Base-by-base conservation (phyloP, 2,888 invertebrate genomes). In the Tetramorium bicarinatum region DNA sequence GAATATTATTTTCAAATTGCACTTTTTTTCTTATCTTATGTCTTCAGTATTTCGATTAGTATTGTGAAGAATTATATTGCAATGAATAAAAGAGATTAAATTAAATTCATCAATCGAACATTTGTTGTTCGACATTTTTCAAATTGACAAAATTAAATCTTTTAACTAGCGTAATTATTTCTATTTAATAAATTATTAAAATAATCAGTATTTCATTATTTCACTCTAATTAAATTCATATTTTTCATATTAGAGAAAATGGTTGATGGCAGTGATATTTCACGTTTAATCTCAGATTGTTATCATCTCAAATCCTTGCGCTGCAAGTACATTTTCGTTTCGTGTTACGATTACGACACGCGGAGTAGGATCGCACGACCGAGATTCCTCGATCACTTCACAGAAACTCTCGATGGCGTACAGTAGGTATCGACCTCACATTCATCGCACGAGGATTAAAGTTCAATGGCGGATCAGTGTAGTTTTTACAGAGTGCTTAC, bases 401-500 rank as follows among this genome's bases (percentile, higher is more conserved):
- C 56, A 47, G 79, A 59, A 72, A 59, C 25, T 72, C 59, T 44
- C 59, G 47, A 59, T 72, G 59, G 72, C 79, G 56, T 71, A 71
- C 44, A 29, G 72, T 38, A 47, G 56, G 79, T 72, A 59, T 79
- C 79, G 72, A 59, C 34, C 34, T 79, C 72, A 59, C 72, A 44
- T 72, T 79, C 21, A 72, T 71, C 72, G 79, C 56, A 59, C 79
- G 72, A 79, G 79, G 79, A 79, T 79, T 54, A 71, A 59, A 79
- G 72, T 79, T 72, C 79, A 72, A 79, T 64, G 59, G 72, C 72
- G 71, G 72, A 59, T 79, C 72, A n/a, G 47, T 79, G 47, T 72
- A 71, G 13, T 79, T 71, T 66, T 62, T 71, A 82, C 80, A 61
- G 64, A 47, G 56, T 61, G 21, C 66, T 72, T 85, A 67, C 67